Conservation (phyloP, 1,140 invertebrate species). For the Micrasema longulum region DNA sequence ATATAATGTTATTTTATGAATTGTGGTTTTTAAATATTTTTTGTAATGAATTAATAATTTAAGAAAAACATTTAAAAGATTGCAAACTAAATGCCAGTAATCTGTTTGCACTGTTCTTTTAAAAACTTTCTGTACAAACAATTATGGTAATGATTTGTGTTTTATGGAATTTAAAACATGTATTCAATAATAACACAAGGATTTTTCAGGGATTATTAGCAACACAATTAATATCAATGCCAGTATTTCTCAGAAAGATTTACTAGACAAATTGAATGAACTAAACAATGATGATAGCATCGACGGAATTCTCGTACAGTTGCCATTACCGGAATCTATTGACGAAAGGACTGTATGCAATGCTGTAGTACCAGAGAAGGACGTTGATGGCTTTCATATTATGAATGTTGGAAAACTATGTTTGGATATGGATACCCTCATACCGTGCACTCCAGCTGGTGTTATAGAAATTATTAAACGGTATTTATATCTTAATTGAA, state of each 20-base stretch:
- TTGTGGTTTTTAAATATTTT: too few species aligned
- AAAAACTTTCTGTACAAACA: too few species aligned
- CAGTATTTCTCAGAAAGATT: constrained; percentile 73
- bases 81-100: too few species aligned
- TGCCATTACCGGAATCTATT: constrained; percentile 84
- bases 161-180: too few species aligned
- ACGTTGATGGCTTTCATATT: constrained; percentile 92
- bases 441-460: constrained; percentile 88
- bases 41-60: too few species aligned
- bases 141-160: too few species aligned
- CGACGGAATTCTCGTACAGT: constrained; percentile 88
- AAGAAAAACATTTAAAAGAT: too few species aligned
- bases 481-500: constrained; percentile 45
- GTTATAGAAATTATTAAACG: constrained; percentile 82
- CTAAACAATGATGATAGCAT: constrained; percentile 79
- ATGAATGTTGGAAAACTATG: constrained; percentile 83
- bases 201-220: constrained; percentile 72
- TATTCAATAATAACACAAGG: too few species aligned
- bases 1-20: too few species aligned
- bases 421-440: constrained; percentile 79
- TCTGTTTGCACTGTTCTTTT: too few species aligned
- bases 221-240: constrained; percentile 71
- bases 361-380: constrained; percentile 82
- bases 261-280: constrained; percentile 74
- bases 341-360: constrained; percentile 83